Conservation (phyloP, 1,140 invertebrate genomes). For the Pseudomyrmex concolor region DNA sequence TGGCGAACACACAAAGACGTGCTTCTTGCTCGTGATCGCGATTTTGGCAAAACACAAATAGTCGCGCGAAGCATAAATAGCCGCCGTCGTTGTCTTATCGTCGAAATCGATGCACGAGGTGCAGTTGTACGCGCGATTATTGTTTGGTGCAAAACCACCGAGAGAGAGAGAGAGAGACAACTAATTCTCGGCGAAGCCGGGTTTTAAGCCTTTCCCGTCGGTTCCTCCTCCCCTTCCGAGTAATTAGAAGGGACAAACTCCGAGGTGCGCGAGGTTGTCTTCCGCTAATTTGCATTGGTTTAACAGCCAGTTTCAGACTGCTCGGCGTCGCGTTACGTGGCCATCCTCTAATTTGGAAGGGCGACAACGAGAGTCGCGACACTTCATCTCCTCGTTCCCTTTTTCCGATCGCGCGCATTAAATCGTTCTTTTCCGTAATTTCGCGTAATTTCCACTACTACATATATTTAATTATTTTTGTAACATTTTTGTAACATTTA, state of each 20-base stretch:
- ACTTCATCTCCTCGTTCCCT: not conserved
- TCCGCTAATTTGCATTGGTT: conserved; percentile 74
- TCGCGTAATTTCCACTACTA: not conserved
- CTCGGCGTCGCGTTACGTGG: conserved; percentile 75
- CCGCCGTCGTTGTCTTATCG: conserved; percentile 42
- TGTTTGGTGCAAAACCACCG: conserved; percentile 33
- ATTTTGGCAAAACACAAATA: not conserved
- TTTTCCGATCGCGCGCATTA: conserved; percentile 10
- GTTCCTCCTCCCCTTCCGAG: conserved; percentile 30
- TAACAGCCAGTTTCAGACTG: conserved; percentile 78
- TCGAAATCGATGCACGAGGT: conserved; percentile 32
- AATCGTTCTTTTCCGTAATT: conserved; percentile 15
- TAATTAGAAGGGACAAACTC: conserved; percentile 75
- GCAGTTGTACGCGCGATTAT: conserved; percentile 49
- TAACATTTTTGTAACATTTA: too few species aligned
- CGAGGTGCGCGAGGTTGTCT: conserved; percentile 63
- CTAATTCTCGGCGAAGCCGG: conserved; percentile 64
- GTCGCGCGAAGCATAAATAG: conserved; percentile 37
- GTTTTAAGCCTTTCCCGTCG: conserved; percentile 71
- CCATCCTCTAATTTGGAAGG: conserved; percentile 75
- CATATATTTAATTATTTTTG: too few species aligned
- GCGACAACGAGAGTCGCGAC: conserved; percentile 40
- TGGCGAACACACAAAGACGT: not conserved
- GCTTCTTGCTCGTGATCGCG: conserved; percentile 19
- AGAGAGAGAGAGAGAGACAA: not conserved